Evolutionary conservation across 1,140 invertebrate genomes (phyloP), one percentile per base, ranked within the genome.

Genomic region (Brachionus manjavacas): DNA sequence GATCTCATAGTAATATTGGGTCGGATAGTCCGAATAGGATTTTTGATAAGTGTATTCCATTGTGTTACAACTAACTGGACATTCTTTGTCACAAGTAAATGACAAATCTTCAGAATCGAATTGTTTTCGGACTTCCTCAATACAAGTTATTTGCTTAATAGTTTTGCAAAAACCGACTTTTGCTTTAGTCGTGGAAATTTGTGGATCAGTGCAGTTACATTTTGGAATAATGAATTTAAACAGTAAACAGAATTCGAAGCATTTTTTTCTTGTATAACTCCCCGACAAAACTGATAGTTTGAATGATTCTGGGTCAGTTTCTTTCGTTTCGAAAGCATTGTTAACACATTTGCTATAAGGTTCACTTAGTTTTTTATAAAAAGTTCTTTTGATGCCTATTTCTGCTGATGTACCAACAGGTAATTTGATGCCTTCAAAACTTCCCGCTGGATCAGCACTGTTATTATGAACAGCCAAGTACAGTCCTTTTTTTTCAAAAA

Each of bases 151-250:
- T 11, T 72, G 12, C 7, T 39, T n/a, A 1, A 14, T 3, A 16
- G 31, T 41, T 39, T n/a, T 39, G 9, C 68, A 72, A 39, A 72
- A 3, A 16, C 4, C n/a, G 6, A 14, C 1, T 28, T 28, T 31
- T 28, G 0, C 2, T 35, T 31, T 14, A 12, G 3, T 9, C 7
- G 31, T 7, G 0, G 31, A 35, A 35, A 43, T 46, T 46, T 64
- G 52, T 68, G 79, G 79, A 60, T 81, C 79, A 28, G 25, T 64
- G 25, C 79, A 81, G 12, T 81, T 81, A 25, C 79, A 81, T 16
- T 31, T 14, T 25, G 79, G 49, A 14, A 64, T 31, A 31, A 81
- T 81, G 25, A 64, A 64, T 9, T 23, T 25, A 23, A 35, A 9
- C n/a, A 28, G 52, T 4, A 81, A 1, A 46, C 79, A 81, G 14